Evolutionary conservation across 2,888 invertebrate genomes (phyloP).

Genomic region (Hypercompe scribonia): DNA sequence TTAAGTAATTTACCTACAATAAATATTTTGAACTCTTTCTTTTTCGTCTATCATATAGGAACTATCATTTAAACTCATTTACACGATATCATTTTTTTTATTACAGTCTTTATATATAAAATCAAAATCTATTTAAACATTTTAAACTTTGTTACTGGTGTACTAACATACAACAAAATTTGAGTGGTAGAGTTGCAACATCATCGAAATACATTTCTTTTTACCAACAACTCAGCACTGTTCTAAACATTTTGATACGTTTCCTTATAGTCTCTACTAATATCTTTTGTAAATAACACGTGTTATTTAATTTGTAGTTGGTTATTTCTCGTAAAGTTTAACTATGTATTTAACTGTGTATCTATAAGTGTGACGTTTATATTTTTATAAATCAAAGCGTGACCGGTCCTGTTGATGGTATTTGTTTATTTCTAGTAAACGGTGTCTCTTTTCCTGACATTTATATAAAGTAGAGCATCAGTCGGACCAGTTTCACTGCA

Average conservation of each 20-base stretch:
- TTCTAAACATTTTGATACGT: constrained; percentile 14
- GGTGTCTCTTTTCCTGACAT: constrained; percentile 37
- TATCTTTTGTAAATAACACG: constrained; percentile 26
- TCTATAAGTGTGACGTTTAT: constrained; percentile 23
- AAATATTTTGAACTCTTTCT: neutral
- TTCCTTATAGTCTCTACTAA: constrained; percentile 25
- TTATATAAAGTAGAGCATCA: constrained; percentile 73
- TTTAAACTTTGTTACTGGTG: constrained; percentile 16
- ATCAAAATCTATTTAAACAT: constrained; percentile 11
- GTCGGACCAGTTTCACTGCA: constrained; percentile 57
- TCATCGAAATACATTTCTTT: constrained; percentile 18
- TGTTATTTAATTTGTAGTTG: constrained; percentile 23
- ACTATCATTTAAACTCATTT: constrained; percentile 9
- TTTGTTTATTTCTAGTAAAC: constrained; percentile 30
- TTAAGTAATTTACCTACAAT: neutral
- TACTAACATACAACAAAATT: constrained; percentile 5
- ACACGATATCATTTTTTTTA: neutral
- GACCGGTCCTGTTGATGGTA: constrained; percentile 24
- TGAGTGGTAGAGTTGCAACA: constrained; percentile 18
- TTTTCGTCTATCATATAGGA: neutral
- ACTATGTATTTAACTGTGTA: constrained; percentile 9
- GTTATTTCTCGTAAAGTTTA: constrained; percentile 21
- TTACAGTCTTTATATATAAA: neutral
- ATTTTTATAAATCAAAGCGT: constrained; percentile 31
- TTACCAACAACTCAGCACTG: constrained; percentile 17